A percentile compares a stretch with the other conserved stretches of the same genome.
These are phyloP conservation scores for Nemoura dubitans DNA, from an alignment of 2,888 invertebrate genomes.

Conservation along the genomic window DNA sequence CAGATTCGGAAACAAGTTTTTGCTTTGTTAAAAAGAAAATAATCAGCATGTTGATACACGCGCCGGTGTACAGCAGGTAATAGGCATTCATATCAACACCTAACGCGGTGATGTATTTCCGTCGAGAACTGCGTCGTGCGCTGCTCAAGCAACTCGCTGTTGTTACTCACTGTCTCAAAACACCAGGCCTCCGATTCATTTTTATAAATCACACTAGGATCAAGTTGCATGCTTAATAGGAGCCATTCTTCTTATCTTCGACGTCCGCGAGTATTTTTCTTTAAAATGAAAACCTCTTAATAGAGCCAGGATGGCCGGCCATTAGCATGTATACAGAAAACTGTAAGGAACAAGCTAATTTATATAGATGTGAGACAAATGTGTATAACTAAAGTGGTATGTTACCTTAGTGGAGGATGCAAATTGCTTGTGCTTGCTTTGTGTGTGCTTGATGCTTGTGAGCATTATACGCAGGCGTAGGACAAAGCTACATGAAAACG, in stretches of 20 bases:
- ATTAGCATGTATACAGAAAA: slow-evolving; percentile 18
- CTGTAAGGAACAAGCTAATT: slow-evolving; percentile 23
- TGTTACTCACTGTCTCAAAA: not conserved
- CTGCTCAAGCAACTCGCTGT: not conserved
- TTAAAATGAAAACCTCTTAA: slow-evolving; percentile 31
- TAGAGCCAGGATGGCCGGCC: slow-evolving; percentile 13
- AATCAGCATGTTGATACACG: not conserved
- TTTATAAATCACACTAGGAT: slow-evolving; percentile 8
- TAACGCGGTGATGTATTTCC: not conserved
- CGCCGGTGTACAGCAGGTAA: slow-evolving; percentile 8
- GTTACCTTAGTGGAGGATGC: slow-evolving; percentile 26
- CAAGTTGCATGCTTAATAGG: slow-evolving; percentile 14
- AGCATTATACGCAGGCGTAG: not conserved
- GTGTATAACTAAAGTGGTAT: slow-evolving; percentile 21
- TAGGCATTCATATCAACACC: slow-evolving; percentile 25
- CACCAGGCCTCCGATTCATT: not conserved
- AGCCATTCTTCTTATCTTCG: slow-evolving; percentile 35
- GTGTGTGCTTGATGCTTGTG: too few relatives aligned
- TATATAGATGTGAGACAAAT: slow-evolving; percentile 27
- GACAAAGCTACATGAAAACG: not conserved
- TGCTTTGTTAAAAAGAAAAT: slow-evolving; percentile 27
- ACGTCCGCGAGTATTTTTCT: slow-evolving; percentile 4
- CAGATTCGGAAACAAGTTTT: slow-evolving; percentile 41
- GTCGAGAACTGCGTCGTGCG: not conserved
- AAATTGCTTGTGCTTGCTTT: slow-evolving; percentile 31